These are phyloP conservation scores for Haemorhous mexicanus DNA, from an alignment of 2,113 vertebrate species.

Conservation along the genomic window DNA sequence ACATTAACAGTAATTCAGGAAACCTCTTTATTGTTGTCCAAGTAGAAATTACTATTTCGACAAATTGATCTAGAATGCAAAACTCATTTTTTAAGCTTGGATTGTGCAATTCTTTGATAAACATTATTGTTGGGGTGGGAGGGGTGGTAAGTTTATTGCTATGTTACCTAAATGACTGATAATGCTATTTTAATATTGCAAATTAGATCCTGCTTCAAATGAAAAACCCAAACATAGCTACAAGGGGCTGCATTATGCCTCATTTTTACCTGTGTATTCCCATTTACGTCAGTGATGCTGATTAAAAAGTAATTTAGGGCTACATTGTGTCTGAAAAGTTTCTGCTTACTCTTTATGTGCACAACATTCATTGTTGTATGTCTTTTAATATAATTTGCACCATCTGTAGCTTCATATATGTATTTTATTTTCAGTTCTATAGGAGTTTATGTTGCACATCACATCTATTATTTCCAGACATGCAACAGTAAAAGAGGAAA, in stretches of 20 bases:
- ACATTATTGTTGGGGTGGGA: neutral
- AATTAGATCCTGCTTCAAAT: neutral
- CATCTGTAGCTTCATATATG: neutral
- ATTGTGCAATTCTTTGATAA: neutral
- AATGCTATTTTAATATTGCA: neutral
- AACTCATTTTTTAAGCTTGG: neutral
- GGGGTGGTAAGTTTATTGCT: neutral
- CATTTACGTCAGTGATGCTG: neutral
- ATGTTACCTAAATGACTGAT: neutral
- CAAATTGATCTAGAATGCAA: neutral
- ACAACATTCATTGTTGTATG: neutral
- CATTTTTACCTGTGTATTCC: neutral
- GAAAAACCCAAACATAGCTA: neutral
- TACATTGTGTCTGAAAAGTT: neutral
- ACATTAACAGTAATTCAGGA: neutral
- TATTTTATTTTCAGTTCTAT: neutral
- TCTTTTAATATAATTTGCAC: neutral
- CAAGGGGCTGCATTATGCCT: neutral
- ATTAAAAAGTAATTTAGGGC: neutral
- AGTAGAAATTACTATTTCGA: conserved; percentile 4
- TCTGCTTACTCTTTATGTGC: neutral
- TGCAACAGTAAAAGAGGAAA: neutral
- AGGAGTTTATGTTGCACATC: neutral
- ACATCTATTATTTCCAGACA: neutral
- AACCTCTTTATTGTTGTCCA: neutral